Base-by-base conservation (phyloP, 2,113 vertebrate species). In the Paradoxurus hermaphroditus region DNA sequence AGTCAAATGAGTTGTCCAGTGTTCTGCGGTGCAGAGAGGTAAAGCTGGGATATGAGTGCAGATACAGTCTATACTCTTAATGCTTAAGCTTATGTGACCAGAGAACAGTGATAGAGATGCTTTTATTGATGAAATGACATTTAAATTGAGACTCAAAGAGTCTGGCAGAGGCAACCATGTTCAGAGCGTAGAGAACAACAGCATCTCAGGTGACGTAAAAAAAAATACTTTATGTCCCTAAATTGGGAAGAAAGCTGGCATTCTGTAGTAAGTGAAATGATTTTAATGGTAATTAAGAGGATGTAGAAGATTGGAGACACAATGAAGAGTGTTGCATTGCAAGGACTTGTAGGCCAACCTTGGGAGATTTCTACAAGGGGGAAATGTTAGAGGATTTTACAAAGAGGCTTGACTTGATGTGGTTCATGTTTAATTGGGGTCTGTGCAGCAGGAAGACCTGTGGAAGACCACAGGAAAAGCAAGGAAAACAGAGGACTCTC, bases 81-180 rank as follows among this genome's bases (percentile, higher is more conserved):
- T 4, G 63, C 11, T 75, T n/a, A 18, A n/a, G 5, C 4, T 53
- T 39, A 62, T 7, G 8, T 56, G 25, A 73, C 21, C 15, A 21
- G 39, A 87, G 41, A 67, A 44, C 5, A 5, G 7, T 19, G 6
- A 5, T 36, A 39, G 25, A 86, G 53, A 84, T 81, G 4, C 0
- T 34, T 39, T 87, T 11, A 14, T 18, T 46, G 34, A 82, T 18
- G 14, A 92, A 11, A 7, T 78, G 56, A 62, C 31, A 73, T 82
- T 81, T 88, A 73, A 84, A 62, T 46, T 81, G 34, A 92, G 29
- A 65, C 11, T 86, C 70, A 19, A 79, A 90, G 56, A 2, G 79
- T 6, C 14, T 41, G 27, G 46, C 16, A 53, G 15, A 92, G 12
- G 7, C 75, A 94, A 12, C n/a, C 25, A 67, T 81, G 19, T 95